Evolutionary conservation across 2,888 invertebrate genomes (phyloP).

Genomic region (Mamestra brassicae): DNA sequence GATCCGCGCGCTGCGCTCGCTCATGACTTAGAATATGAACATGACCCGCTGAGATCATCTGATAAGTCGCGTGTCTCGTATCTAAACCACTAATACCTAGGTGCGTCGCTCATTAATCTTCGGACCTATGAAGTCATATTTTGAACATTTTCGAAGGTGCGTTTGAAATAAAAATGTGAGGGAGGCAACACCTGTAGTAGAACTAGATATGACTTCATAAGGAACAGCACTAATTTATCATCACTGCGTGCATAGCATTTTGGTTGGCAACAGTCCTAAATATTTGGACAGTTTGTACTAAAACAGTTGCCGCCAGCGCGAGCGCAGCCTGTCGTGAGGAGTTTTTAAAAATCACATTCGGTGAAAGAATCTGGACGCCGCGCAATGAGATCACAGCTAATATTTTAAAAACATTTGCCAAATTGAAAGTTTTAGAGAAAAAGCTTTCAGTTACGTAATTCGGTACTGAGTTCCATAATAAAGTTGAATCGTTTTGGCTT

Average conservation of each 20-base stretch:
- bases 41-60: conserved; percentile 54
- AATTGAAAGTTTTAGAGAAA: conserved; percentile 37
- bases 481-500: conserved; percentile 41
- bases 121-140: neutral
- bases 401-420: conserved; percentile 16
- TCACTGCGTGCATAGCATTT: neutral
- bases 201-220: neutral
- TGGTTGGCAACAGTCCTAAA: neutral
- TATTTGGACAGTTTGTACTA: neutral
- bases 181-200: neutral
- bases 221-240: neutral
- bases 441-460: conserved; percentile 47
- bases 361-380: conserved; percentile 9
- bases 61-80: conserved; percentile 34
- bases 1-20: conserved; percentile 8
- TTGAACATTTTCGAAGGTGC: neutral
- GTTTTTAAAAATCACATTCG: conserved; percentile 20
- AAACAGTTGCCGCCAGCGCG: neutral
- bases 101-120: conserved; percentile 9
- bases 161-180: neutral
- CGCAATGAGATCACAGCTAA: conserved; percentile 30
- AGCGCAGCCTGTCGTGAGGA: neutral
- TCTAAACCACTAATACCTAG: conserved; percentile 24
- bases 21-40: conserved; percentile 44
- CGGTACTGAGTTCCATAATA: conserved; percentile 28